These are phyloP conservation scores for Toxonevra muliebris DNA, from an alignment of 2,888 invertebrate species.

Conservation along the genomic window DNA sequence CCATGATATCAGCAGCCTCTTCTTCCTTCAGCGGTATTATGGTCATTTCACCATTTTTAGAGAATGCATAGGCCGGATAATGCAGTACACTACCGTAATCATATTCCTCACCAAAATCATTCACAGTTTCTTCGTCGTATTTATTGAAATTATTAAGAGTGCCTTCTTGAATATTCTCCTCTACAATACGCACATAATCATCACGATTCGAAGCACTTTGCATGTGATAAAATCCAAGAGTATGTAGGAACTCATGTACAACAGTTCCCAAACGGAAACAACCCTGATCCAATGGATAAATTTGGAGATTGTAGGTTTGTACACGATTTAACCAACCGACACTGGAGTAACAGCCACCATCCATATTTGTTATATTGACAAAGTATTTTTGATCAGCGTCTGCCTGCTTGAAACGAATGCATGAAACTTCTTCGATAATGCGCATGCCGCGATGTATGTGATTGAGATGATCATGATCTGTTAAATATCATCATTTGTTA, in stretches of 20 bases:
- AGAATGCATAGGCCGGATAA: slow-evolving; percentile 78
- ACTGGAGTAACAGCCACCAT: slow-evolving; percentile 78
- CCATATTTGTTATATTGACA: slow-evolving; percentile 51
- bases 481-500: not conserved
- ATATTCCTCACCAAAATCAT: slow-evolving; percentile 74
- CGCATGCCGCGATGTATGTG: slow-evolving; percentile 75
- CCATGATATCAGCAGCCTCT: slow-evolving; percentile 43
- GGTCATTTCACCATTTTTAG: slow-evolving; percentile 74
- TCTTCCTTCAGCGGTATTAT: slow-evolving; percentile 68
- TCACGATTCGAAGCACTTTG: slow-evolving; percentile 81
- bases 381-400: slow-evolving; percentile 57
- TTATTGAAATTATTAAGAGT: slow-evolving; percentile 76
- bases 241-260: slow-evolving; percentile 81
- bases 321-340: slow-evolving; percentile 70
- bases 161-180: slow-evolving; percentile 66
- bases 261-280: slow-evolving; percentile 68
- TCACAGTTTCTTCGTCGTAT: slow-evolving; percentile 67
- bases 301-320: slow-evolving; percentile 54
- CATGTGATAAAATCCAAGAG: slow-evolving; percentile 81
- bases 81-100: slow-evolving; percentile 85
- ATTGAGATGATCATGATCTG: slow-evolving; percentile 67
- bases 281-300: slow-evolving; percentile 50
- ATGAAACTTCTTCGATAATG: slow-evolving; percentile 77
- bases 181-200: slow-evolving; percentile 70
- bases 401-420: slow-evolving; percentile 75